Evolutionary conservation across 2,888 invertebrate genomes (phyloP).

Genomic region (Apeira syringaria): DNA sequence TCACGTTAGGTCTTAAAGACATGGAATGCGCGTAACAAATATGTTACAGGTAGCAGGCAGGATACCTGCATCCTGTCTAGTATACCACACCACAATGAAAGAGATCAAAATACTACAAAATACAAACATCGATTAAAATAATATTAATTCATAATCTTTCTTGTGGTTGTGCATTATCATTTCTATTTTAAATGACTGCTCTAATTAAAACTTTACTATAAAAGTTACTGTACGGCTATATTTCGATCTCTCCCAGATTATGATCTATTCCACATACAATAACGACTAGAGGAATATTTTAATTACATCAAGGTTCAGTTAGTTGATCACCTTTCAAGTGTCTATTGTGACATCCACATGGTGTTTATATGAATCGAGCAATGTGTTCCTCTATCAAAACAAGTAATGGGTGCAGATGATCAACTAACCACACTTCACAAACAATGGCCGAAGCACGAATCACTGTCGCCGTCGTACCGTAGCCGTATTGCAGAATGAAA

Average conservation of each 20-base stretch:
- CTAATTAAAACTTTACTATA: no score
- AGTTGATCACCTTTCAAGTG: constrained; percentile 52
- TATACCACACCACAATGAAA: constrained; percentile 26
- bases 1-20: constrained; percentile 36
- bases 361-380: no score
- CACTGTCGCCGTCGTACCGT: no score
- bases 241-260: constrained; percentile 29
- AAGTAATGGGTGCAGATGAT: constrained; percentile 45
- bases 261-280: constrained; percentile 25
- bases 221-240: no score
- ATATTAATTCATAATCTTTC: no score
- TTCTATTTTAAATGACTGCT: no score
- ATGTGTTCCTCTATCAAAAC: no score
- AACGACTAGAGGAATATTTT: constrained; percentile 17
- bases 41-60: constrained; percentile 18
- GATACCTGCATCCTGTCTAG: constrained; percentile 21
- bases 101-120: constrained; percentile 20
- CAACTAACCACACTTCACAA: constrained; percentile 50
- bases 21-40: constrained; percentile 40
- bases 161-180: no score
- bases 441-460: no score
- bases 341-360: no score
- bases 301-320: constrained; percentile 30
- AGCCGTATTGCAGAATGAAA: no score
- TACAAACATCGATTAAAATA: no score